Base-by-base conservation (phyloP, 2,888 invertebrate species). In the Muschampia plurimacula region DNA sequence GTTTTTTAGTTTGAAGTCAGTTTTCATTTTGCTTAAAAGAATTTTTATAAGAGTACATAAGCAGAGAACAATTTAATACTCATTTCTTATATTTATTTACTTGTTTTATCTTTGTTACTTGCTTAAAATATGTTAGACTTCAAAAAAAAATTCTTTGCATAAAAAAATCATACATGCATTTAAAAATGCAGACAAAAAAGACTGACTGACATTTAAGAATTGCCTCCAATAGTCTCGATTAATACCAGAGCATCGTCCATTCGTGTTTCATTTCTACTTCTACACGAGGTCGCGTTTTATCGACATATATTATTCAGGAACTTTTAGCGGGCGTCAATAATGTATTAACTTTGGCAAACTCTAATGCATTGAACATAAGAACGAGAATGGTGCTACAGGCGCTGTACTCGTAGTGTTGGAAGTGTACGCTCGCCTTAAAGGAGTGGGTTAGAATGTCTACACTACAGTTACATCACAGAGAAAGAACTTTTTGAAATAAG, bases 301-400 rank as follows among this genome's bases (percentile, higher is more conserved):
- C 82, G 84, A 77, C 81, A 86, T 89, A 83, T 85, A 84, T 88
- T 85, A 89, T 89, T 89, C 86, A 89, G 67, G 8, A 72, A 75
- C 77, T 77, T 59, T 59, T 71, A 80, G 74, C 79, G 80, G 77
- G 78, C 76, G 79, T 75, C 69, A 67, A 49, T 70, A 67, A 49
- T 65, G 74, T 60, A 67, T 71, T 66, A 71, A 66, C 66, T 39
- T 15, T 36, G 13, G 46, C 66, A 66, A 66, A 66, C 71, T 66
- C 66, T 71, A 71, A 39, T 5, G 32, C 28, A 49, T 49, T 66
- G 46, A 39, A 60, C 22, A 60, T 71, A 66, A 71, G 71, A 46
- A 28, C 66, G 65, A 66, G 32, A 15, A 57, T 70, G 10, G 44
- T n/a, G 15, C 70, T 7, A 12, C 22, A 59, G 59, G n/a, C 49